Evolutionary conservation across 2,888 invertebrate genomes (phyloP).

Genomic region (Azorinus chamasolen): DNA sequence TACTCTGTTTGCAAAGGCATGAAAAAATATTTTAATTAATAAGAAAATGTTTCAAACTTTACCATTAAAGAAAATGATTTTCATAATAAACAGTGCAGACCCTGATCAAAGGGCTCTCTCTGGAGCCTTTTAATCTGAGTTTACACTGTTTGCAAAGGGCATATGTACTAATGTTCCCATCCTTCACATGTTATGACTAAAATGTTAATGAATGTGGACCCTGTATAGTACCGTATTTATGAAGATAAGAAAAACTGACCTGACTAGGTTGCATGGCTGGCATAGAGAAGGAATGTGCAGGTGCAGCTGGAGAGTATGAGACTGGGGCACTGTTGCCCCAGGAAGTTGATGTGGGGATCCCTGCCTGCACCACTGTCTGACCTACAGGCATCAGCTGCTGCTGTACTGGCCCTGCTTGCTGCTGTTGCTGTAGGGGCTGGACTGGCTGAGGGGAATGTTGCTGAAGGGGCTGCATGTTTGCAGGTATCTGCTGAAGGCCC

Average conservation of each 20-base stretch:
- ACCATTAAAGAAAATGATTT: too few species aligned
- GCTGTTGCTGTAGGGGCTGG: conserved; percentile 30
- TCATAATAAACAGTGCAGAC: too few species aligned
- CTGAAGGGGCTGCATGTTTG: conserved; percentile 14
- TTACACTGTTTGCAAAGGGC: too few species aligned
- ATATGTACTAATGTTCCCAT: too few species aligned
- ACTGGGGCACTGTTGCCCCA: conserved; percentile 4
- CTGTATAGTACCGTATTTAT: background rate
- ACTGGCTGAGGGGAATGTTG: conserved; percentile 25
- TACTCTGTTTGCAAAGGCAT: too few species aligned
- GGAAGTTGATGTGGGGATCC: conserved; percentile 9
- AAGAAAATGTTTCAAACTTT: too few species aligned
- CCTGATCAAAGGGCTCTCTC: too few species aligned
- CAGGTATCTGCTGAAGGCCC: conserved; percentile 15
- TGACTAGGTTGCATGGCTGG: conserved; percentile 16
- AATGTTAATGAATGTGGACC: too few species aligned
- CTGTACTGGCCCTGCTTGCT: background rate
- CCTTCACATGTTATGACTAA: too few species aligned
- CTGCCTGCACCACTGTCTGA: background rate
- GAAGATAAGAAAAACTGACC: conserved; percentile 4
- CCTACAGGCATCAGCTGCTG: conserved; percentile 9
- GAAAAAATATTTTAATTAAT: too few species aligned
- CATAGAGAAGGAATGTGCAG: background rate
- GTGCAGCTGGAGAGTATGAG: background rate
- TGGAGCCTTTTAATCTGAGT: too few species aligned